Conservation (phyloP, 1,140 invertebrate genomes). For the Venturia canescens region DNA sequence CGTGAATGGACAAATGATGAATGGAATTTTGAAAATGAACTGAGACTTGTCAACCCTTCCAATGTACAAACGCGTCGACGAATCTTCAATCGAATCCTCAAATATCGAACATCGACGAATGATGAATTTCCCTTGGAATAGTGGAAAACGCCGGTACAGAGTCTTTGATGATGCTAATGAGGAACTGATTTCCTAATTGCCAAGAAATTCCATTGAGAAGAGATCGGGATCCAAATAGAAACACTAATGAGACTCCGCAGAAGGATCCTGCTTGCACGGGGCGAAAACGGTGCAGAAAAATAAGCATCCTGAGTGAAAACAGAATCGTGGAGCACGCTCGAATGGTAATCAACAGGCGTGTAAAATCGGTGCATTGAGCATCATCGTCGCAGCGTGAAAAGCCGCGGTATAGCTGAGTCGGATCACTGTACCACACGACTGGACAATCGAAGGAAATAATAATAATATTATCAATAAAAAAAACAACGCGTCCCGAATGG, state of each 20-base stretch:
- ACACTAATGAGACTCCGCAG: not conserved
- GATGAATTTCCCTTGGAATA: no score
- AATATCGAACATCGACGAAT: no score
- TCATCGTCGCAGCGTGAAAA: slow-evolving; percentile 9
- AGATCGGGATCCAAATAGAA: not conserved
- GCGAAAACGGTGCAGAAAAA: not conserved
- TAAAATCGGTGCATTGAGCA: slow-evolving; percentile 6
- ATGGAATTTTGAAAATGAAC: no score
- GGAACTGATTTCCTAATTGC: no score
- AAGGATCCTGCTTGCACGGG: not conserved
- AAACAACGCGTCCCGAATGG: not conserved
- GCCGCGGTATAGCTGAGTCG: not conserved
- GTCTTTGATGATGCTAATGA: no score
- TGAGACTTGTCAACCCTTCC: no score
- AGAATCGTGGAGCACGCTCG: not conserved
- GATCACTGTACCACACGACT: not conserved
- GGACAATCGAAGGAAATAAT: slow-evolving; percentile 2
- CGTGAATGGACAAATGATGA: no score
- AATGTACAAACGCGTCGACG: no score
- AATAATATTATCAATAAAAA: not conserved
- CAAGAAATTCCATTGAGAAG: no score
- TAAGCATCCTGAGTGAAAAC: not conserved
- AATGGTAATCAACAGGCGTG: not conserved
- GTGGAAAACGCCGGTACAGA: no score
- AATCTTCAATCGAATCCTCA: no score